A percentile compares a stretch with the other conserved stretches of the same genome.
Conservation (phyloP, 2,888 invertebrate species). For the Lasioglossum zephyrum region DNA sequence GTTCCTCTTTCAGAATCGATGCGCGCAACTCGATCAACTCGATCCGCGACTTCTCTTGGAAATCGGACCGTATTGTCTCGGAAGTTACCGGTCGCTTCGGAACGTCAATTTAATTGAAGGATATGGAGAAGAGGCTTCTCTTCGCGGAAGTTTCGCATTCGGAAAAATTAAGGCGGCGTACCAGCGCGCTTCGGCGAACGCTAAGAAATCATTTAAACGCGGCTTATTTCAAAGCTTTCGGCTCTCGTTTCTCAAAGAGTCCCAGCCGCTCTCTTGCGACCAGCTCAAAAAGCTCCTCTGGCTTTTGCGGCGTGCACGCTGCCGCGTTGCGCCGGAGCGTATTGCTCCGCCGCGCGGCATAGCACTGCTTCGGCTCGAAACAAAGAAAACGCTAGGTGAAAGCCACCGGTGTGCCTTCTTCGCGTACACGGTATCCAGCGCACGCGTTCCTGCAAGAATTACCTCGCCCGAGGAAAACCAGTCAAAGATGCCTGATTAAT, state of each 20-base stretch:
- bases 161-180: conserved; percentile 17
- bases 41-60: not conserved
- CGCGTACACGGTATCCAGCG: not conserved
- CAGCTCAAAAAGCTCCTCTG: conserved; percentile 25
- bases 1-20: not conserved
- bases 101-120: too few species aligned
- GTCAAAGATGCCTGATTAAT: conserved; percentile 24
- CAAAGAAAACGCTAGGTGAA: conserved; percentile 46
- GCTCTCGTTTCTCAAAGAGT: conserved; percentile 33
- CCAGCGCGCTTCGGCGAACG: conserved; percentile 10
- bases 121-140: too few species aligned
- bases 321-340: too few species aligned
- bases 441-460: conserved; percentile 37
- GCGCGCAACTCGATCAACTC: not conserved
- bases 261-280: conserved; percentile 4
- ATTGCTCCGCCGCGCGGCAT: conserved; percentile 6
- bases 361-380: conserved; percentile 21
- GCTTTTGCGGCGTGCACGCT: conserved; percentile 18
- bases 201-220: conserved; percentile 40
- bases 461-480: conserved; percentile 6
- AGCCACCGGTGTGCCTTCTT: conserved; percentile 28
- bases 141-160: not conserved
- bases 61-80: not conserved
- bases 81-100: not conserved
- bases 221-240: conserved; percentile 15